Evolutionary conservation across 2,888 invertebrate genomes (phyloP).

Genomic region (Catocala sponsa): DNA sequence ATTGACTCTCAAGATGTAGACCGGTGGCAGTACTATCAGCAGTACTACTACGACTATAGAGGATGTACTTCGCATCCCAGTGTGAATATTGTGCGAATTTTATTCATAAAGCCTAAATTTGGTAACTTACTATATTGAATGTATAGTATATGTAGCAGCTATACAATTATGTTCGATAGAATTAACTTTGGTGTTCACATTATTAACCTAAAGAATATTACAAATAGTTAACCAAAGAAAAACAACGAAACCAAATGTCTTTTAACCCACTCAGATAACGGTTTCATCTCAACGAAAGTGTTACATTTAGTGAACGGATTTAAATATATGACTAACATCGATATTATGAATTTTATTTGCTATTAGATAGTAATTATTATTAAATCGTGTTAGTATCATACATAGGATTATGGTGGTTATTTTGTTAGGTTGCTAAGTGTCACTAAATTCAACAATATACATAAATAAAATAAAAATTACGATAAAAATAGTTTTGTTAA

Average conservation of each 20-base stretch:
- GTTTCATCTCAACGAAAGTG: conserved; percentile 45
- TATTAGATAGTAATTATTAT: conserved; percentile 40
- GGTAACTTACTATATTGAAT: conserved; percentile 65
- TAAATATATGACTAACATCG: conserved; percentile 46
- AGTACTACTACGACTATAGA: conserved; percentile 24
- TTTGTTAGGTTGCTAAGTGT: conserved; percentile 31
- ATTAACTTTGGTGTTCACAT: conserved; percentile 79
- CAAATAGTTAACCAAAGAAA: conserved; percentile 79
- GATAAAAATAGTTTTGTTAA: conserved; percentile 36
- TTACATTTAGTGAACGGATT: conserved; percentile 44
- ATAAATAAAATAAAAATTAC: conserved; percentile 32
- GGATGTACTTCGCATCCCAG: conserved; percentile 29
- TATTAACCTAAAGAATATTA: conserved; percentile 76
- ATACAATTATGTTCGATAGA: conserved; percentile 51
- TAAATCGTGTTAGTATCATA: conserved; percentile 36
- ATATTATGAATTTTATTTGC: conserved; percentile 43
- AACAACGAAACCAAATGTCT: conserved; percentile 77
- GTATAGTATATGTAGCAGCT: conserved; percentile 42
- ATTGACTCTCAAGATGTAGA: conserved; percentile 33
- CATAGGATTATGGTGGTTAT: conserved; percentile 33
- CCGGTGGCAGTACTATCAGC: conserved; percentile 8
- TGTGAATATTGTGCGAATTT: conserved; percentile 66
- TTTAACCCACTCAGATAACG: conserved; percentile 66
- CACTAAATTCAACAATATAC: conserved; percentile 34
- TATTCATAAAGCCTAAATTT: conserved; percentile 66